phyloP scores from a whole-genome alignment of 2,797 vertebrate genomes.

The Podargus strigoides region DNA sequence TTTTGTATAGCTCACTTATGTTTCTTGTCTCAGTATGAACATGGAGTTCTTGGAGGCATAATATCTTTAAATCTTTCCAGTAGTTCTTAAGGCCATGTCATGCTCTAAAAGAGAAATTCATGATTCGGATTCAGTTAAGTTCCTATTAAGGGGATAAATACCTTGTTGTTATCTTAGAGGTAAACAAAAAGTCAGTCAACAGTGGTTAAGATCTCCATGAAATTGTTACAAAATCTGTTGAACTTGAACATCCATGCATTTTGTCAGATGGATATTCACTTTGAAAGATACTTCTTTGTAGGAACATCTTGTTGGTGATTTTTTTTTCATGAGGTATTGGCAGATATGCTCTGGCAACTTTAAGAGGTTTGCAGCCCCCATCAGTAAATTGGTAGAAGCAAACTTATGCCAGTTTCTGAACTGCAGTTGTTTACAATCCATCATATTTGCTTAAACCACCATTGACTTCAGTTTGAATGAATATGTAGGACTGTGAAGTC shows the following conservation, averaged over 20 bases:
- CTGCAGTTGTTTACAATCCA: not conserved
- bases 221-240: not conserved
- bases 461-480: not conserved
- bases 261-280: not conserved
- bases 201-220: conserved; percentile 3
- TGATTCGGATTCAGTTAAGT: conserved; percentile 12
- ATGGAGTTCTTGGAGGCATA: conserved; percentile 25
- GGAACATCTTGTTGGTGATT: not conserved
- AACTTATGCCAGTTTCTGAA: not conserved
- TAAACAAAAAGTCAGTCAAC: conserved; percentile 24
- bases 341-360: conserved; percentile 21
- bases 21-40: conserved; percentile 26
- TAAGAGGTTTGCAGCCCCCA: not conserved
- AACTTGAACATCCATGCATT: conserved; percentile 17
- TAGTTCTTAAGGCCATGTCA: conserved; percentile 15
- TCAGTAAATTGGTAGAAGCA: not conserved
- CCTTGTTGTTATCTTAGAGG: not conserved
- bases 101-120: conserved; percentile 5
- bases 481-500: not conserved
- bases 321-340: conserved; percentile 25
- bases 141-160: conserved; percentile 18
- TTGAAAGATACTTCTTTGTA: conserved; percentile 14
- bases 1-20: conserved; percentile 35
- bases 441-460: not conserved
- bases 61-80: conserved; percentile 5